These are phyloP conservation scores for Oophaga pumilio DNA, from an alignment of 2,113 vertebrate species.

Conservation along the genomic window DNA sequence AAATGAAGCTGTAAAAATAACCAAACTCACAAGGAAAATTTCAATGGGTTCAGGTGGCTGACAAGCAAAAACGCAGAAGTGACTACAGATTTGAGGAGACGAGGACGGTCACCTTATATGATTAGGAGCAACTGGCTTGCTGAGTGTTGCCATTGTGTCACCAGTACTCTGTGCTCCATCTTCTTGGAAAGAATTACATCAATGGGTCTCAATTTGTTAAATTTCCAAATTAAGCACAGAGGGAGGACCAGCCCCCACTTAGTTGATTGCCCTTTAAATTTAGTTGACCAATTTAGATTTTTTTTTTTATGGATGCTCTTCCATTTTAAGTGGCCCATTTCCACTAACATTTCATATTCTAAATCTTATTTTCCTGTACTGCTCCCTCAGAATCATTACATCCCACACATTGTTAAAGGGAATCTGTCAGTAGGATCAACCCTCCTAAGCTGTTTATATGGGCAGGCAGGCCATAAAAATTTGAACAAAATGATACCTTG, in stretches of 20 bases:
- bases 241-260: too few relatives aligned
- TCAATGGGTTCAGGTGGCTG: not conserved
- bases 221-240: too few relatives aligned
- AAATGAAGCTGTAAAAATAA: too few relatives aligned
- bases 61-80: not conserved
- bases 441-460: too few relatives aligned
- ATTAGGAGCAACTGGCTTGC: not conserved
- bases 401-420: too few relatives aligned
- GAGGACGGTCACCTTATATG: not conserved
- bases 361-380: not conserved
- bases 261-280: too few relatives aligned
- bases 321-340: not conserved
- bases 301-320: not conserved
- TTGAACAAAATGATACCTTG: too few relatives aligned
- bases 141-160: not conserved
- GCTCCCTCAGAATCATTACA: not conserved
- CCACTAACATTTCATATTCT: not conserved
- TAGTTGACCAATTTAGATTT: not conserved
- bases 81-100: not conserved
- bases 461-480: too few relatives aligned
- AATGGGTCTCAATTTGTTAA: too few relatives aligned
- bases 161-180: too few relatives aligned
- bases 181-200: too few relatives aligned
- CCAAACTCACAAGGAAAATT: not conserved
- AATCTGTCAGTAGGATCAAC: too few relatives aligned